Conservation (phyloP, 2,888 invertebrate species). For the Netelia virgata region DNA sequence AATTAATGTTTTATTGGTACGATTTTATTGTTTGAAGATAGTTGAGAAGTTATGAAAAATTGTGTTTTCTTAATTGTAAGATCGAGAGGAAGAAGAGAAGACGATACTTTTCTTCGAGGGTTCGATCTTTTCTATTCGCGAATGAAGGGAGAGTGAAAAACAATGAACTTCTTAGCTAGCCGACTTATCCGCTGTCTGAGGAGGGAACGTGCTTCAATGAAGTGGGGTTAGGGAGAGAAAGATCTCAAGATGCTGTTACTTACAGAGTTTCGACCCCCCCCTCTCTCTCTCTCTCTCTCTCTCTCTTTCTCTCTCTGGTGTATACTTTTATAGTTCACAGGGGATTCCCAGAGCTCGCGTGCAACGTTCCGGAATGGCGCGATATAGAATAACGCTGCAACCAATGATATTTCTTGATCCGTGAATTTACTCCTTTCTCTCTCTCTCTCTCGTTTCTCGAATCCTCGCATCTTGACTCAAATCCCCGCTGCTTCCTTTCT, state of each 20-base stretch:
- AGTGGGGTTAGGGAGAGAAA: slow-evolving; percentile 17
- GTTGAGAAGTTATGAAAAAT: not conserved
- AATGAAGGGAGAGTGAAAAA: not conserved
- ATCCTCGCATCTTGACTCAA: not conserved
- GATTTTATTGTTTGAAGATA: too few species aligned
- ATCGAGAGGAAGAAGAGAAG: not conserved
- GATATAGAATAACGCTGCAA: slow-evolving; percentile 31
- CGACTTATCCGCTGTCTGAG: not conserved
- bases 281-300: too few species aligned
- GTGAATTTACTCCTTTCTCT: slow-evolving; percentile 31
- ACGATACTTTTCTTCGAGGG: not conserved
- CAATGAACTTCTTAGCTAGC: slow-evolving; percentile 11
- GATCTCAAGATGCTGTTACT: slow-evolving; percentile 8
- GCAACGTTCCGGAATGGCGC: slow-evolving; percentile 29
- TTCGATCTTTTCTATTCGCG: not conserved
- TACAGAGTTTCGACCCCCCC: not conserved
- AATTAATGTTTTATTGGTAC: not conserved
- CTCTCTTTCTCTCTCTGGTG: not conserved
- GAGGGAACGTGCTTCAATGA: slow-evolving; percentile 17
- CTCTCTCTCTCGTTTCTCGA: not conserved
- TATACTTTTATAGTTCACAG: slow-evolving; percentile 8
- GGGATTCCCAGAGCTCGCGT: slow-evolving; percentile 9
- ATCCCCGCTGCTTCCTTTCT: not conserved
- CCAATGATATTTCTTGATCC: slow-evolving; percentile 43
- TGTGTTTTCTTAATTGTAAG: not conserved